Percentiles rank a stretch among this genome's conserved stretches.
These are phyloP conservation scores for Harmothoe impar DNA, from an alignment of 2,888 invertebrate genomes.

Conservation along the genomic window DNA sequence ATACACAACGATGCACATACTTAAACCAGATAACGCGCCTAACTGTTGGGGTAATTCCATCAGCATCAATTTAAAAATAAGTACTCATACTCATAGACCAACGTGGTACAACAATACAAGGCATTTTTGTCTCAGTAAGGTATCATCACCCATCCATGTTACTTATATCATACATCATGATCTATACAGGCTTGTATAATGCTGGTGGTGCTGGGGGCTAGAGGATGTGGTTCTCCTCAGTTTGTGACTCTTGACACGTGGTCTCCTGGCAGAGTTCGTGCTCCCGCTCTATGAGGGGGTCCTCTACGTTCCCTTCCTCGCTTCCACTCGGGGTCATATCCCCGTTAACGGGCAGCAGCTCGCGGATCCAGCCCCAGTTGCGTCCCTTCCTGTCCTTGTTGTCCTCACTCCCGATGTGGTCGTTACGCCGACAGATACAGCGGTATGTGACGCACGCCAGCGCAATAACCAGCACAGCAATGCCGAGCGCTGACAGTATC, in stretches of 20 bases:
- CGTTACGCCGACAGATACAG: not conserved
- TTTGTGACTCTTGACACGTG: slow-evolving; percentile 53
- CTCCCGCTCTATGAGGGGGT: slow-evolving; percentile 57
- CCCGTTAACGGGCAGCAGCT: slow-evolving; percentile 60
- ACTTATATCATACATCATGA: not conserved
- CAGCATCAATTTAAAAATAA: not conserved
- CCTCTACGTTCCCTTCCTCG: slow-evolving; percentile 61
- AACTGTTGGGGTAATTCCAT: not conserved
- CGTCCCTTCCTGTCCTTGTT: slow-evolving; percentile 40
- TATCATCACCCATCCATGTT: not conserved
- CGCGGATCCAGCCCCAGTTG: slow-evolving; percentile 63
- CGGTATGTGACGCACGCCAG: not conserved
- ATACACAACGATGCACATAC: not conserved
- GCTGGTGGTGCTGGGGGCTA: not conserved
- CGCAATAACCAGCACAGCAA: not conserved
- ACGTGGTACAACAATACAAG: slow-evolving; percentile 22
- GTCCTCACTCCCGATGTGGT: not conserved
- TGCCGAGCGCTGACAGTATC: slow-evolving; percentile 33
- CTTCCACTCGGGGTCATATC: slow-evolving; percentile 56
- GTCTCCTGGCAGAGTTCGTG: slow-evolving; percentile 58
- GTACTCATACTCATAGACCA: not conserved
- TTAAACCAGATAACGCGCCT: no score
- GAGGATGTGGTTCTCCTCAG: slow-evolving; percentile 54
- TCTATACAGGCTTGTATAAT: not conserved
- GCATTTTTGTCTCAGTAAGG: slow-evolving; percentile 10